Evolutionary conservation across 2,113 vertebrate genomes (phyloP).

Genomic region (Polyodon spathula): DNA sequence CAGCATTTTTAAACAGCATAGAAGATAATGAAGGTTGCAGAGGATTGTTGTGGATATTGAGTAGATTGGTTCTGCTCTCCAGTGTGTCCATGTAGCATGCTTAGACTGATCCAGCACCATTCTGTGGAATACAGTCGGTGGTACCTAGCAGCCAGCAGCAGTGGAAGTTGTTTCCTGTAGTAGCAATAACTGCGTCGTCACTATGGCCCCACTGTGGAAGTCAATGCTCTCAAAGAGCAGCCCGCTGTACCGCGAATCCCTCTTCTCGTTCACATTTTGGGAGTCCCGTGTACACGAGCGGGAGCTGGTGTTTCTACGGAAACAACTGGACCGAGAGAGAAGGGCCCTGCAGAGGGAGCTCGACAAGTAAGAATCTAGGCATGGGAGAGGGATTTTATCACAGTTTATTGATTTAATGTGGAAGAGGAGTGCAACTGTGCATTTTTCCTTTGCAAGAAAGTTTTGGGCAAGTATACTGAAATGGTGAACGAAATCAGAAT

Average conservation of each 20-base stretch:
- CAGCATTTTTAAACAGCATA: too few relatives aligned
- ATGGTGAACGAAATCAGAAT: too few relatives aligned
- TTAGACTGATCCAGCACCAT: too few relatives aligned
- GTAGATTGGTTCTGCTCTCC: too few relatives aligned
- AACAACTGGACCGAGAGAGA: constrained; percentile 47
- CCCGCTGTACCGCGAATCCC: constrained; percentile 56
- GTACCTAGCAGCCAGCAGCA: not conserved
- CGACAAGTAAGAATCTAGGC: constrained; percentile 45
- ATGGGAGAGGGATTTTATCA: too few relatives aligned
- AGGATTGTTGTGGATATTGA: too few relatives aligned
- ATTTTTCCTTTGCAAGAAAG: too few relatives aligned
- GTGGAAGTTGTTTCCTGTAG: not conserved
- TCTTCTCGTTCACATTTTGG: constrained; percentile 65
- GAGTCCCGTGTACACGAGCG: constrained; percentile 53
- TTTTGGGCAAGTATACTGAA: too few relatives aligned
- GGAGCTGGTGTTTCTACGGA: constrained; percentile 51
- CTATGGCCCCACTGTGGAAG: constrained; percentile 63
- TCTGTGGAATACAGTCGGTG: too few relatives aligned
- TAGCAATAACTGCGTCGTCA: not conserved
- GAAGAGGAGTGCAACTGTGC: too few relatives aligned
- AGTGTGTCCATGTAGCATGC: too few relatives aligned
- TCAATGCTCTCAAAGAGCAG: constrained; percentile 60
- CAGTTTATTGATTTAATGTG: not conserved
- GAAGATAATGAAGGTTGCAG: too few relatives aligned
- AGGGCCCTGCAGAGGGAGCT: constrained; percentile 41